Evolutionary conservation across 2,113 vertebrate genomes (phyloP), one percentile per base, ranked within the genome.

Genomic region (Poeciliopsis retropinna): DNA sequence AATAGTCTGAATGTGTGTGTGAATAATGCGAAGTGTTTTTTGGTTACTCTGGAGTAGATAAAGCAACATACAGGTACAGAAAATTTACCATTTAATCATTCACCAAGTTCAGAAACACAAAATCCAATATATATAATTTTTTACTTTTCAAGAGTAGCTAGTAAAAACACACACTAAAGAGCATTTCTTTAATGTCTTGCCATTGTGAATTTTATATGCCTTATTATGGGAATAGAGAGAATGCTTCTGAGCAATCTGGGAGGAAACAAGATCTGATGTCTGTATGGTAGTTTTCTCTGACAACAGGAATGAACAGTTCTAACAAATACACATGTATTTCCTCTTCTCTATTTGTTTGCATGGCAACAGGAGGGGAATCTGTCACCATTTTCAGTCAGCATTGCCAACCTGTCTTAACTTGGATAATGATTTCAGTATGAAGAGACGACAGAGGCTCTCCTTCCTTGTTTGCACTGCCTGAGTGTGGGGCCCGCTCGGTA

Each of bases 401-500:
- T 47, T 54, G 63, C 62, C 31, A 8, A 81, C 74, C 51, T 4
- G 72, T 66, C 34, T 61, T 27, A 5, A 69, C 64, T 2, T 39
- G 72, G 41, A 75, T 65, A 73, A 80, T 75, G 57, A 65, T 0
- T 19, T 34, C 51, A 67, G 69, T 78, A 51, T 66, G 76, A 67
- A 73, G 37, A 44, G 77, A 41, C 10, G 34, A 60, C 77, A 72
- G 27, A 14, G 6, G 22, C 61, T 68, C 62, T 69, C 31, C 31
- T 25, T 70, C n/a, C 31, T 72, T 60, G 73, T 88, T 67, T 75
- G 29, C 2, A 28, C 67, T 30, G 32, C 70, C 66, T 70, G 78
- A 65, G 82, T 90, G 79, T 73, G 83, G 78, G 88, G 85, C 64
- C 76, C 19, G 3, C 54, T 72, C 60, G 54, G 67, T 61, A 9